Conservation (phyloP, 2,797 vertebrate species). For the Acipenser ruthenus region DNA sequence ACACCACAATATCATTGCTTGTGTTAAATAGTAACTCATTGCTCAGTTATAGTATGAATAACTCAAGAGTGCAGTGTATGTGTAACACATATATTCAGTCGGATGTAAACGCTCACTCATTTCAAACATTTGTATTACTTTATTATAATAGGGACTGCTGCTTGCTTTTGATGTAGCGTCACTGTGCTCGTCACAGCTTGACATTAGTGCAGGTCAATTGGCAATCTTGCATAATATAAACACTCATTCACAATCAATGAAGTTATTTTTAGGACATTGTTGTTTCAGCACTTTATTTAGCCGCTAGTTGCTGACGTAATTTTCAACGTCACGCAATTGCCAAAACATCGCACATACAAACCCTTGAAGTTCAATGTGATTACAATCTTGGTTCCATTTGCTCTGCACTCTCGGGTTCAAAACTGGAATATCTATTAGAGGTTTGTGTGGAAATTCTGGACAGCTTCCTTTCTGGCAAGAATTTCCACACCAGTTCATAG, state of each 20-base stretch:
- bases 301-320: neutral
- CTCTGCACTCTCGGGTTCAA: neutral
- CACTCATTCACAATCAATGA: neutral
- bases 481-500: too few relatives aligned
- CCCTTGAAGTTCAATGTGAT: neutral
- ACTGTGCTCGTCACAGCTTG: neutral
- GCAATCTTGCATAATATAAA: neutral
- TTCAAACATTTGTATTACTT: neutral
- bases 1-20: too few relatives aligned
- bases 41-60: neutral
- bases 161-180: neutral
- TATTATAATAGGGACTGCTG: neutral
- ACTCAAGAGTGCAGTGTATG: too few relatives aligned
- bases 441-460: neutral
- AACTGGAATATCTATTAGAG: neutral
- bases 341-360: neutral
- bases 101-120: neutral
- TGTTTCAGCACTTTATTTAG: neutral
- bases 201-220: neutral
- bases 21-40: neutral
- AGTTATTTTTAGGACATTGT: constrained; percentile 1
- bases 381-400: neutral
- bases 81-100: too few relatives aligned
- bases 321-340: neutral
- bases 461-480: neutral